Evolutionary conservation across 2,888 invertebrate species (phyloP), one percentile per base, ranked within the genome.

Genomic region (Argyresthia albistria): DNA sequence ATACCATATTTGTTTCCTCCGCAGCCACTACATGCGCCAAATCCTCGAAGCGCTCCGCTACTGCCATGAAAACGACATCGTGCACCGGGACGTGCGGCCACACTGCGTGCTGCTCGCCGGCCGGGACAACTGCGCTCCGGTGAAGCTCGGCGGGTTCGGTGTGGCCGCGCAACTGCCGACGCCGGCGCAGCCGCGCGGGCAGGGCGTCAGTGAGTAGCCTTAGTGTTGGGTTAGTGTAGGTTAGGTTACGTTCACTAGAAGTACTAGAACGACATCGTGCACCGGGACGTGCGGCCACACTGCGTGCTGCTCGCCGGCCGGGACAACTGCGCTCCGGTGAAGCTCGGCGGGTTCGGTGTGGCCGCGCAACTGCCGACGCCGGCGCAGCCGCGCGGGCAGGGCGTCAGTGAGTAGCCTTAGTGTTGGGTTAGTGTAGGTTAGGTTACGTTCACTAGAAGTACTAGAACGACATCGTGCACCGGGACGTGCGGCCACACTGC

Each of bases 21-120:
- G n/a, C 90, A 97, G 98, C 78, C 99, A 99, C 89, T 99, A 99
- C 90, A 97, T 99, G 96, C 92, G 97, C 53, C 99, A 99, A 87
- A 96, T 99, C 59, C 88, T 99, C 60, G 98, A 99, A 78, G 98
- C 99, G 1, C 88, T 99, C 52, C 92, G 97, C 66, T 99, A 99
- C 89, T 98, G 99, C 77, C 99, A 99, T 84, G 97, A 97, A 79
- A 97, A 97, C 76, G 96, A 97, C 82, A 98, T 99, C 65, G 94
- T 99, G 66, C 99, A 99, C 80, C 92, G 99, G 58, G 99, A 99
- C 84, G 94, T 99, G 62, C 93, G 98, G 66, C 99, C 99, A 9
- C 98, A 99, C 70, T 98, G 98, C 88, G 96, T 98, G 51, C 90
- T 99, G 50, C 87, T 99, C 55, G 97, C 99, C 43, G 97, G 97